Evolutionary conservation across 2,888 invertebrate species (phyloP).

Genomic region (Caenorhabditis doughertyi): DNA sequence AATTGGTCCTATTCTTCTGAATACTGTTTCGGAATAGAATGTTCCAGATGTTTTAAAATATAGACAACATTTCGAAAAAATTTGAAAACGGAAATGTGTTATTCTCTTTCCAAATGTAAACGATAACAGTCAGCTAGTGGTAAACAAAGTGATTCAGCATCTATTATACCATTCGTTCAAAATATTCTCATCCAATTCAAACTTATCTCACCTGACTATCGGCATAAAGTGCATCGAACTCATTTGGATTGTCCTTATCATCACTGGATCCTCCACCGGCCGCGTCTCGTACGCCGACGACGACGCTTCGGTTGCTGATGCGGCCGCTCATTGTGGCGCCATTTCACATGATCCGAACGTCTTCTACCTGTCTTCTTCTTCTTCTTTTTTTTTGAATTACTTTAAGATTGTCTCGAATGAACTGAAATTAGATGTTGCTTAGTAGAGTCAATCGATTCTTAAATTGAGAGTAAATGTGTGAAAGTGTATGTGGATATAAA

Average conservation of each 20-base stretch:
- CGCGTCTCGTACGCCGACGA: constrained; percentile 48
- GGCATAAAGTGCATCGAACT: constrained; percentile 58
- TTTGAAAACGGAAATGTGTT: no score
- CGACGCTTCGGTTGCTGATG: constrained; percentile 59
- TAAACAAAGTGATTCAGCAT: no score
- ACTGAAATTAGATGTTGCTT: constrained; percentile 29
- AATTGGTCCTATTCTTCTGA: no score
- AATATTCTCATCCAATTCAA: neutral
- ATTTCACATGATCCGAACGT: constrained; percentile 53
- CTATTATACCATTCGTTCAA: no score
- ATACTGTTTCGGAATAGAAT: no score
- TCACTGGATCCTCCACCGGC: constrained; percentile 33
- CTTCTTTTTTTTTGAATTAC: constrained; percentile 11
- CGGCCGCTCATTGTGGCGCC: constrained; percentile 60
- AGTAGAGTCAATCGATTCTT: neutral
- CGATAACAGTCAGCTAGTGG: no score
- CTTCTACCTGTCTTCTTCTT: constrained; percentile 10
- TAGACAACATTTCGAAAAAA: no score
- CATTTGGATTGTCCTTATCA: constrained; percentile 62
- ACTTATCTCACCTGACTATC: constrained; percentile 43
- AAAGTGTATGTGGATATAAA: constrained; percentile 24
- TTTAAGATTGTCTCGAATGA: neutral
- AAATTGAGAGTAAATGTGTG: constrained; percentile 12
- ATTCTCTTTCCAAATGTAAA: no score
- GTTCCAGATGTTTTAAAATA: no score